A percentile compares a stretch with the other conserved stretches of the same genome.
Evolutionary conservation across 2,797 vertebrate species (phyloP).

Genomic region (Hemitrygon akajei): DNA sequence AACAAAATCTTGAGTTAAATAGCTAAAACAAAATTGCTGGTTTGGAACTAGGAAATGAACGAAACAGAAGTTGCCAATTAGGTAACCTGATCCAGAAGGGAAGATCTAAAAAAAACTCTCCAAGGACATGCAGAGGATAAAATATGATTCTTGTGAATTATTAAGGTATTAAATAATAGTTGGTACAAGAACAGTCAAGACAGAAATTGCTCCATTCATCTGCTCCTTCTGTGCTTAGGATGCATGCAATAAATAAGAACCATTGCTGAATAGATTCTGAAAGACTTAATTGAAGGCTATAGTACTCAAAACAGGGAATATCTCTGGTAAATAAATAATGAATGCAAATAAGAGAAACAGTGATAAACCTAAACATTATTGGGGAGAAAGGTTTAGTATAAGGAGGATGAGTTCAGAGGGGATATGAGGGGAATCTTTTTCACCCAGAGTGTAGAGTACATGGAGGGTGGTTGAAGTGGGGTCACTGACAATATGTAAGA

Average conservation of each 20-base stretch:
- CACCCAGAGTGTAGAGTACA: too few relatives aligned
- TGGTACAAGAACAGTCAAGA: background rate
- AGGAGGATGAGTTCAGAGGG: too few relatives aligned
- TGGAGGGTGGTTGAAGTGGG: too few relatives aligned
- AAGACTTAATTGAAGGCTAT: background rate
- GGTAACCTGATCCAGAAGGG: background rate
- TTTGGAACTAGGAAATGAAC: background rate
- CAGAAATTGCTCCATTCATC: background rate
- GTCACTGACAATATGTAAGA: too few relatives aligned
- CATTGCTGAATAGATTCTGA: background rate
- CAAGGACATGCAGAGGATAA: background rate
- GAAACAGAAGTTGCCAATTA: constrained; percentile 2
- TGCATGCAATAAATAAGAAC: background rate
- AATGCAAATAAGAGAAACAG: background rate
- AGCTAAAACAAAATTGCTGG: background rate
- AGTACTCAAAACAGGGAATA: background rate
- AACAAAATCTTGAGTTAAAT: background rate
- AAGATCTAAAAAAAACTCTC: constrained; percentile 8
- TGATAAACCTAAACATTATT: background rate
- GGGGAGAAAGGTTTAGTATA: background rate
- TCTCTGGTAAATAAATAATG: background rate
- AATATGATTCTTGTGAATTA: background rate
- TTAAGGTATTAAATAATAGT: background rate
- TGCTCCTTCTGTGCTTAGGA: background rate
- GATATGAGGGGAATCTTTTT: too few relatives aligned